phyloP scores from a whole-genome alignment of 2,113 vertebrate genomes.

The Myocastor coypus region DNA sequence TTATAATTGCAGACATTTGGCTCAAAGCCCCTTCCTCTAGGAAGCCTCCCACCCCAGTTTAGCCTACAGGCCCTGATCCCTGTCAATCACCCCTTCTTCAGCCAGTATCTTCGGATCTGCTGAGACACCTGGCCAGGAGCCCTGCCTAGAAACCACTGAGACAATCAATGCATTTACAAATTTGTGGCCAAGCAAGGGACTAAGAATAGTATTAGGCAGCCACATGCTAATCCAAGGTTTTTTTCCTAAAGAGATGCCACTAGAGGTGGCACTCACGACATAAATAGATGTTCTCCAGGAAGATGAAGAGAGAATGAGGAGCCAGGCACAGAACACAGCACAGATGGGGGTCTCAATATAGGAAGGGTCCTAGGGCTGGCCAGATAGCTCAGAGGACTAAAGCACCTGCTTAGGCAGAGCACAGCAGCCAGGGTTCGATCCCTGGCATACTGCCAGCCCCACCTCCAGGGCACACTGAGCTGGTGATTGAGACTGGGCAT shows the following conservation, averaged over 20 bases:
- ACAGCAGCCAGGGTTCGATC: too few relatives aligned
- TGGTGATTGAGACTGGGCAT: too few relatives aligned
- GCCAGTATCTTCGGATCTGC: background rate
- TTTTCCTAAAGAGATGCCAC: background rate
- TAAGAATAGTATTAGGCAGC: background rate
- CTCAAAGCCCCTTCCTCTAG: background rate
- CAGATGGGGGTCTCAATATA: accelerated
- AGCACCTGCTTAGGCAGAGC: too few relatives aligned
- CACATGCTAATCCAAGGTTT: background rate
- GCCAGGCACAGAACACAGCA: background rate
- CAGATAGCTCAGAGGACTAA: too few relatives aligned
- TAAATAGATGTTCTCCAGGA: background rate
- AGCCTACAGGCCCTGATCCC: background rate
- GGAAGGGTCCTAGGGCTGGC: background rate
- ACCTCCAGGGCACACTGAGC: too few relatives aligned
- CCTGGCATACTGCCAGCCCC: too few relatives aligned
- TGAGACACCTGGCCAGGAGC: background rate
- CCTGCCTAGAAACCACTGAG: background rate
- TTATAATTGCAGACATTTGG: background rate
- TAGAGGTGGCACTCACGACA: background rate
- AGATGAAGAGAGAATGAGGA: background rate
- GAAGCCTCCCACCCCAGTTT: background rate
- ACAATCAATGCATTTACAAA: background rate
- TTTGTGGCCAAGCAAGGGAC: background rate
- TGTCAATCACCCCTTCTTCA: background rate